Conservation (phyloP, 2,888 invertebrate species). For the Rhagium mordax region DNA sequence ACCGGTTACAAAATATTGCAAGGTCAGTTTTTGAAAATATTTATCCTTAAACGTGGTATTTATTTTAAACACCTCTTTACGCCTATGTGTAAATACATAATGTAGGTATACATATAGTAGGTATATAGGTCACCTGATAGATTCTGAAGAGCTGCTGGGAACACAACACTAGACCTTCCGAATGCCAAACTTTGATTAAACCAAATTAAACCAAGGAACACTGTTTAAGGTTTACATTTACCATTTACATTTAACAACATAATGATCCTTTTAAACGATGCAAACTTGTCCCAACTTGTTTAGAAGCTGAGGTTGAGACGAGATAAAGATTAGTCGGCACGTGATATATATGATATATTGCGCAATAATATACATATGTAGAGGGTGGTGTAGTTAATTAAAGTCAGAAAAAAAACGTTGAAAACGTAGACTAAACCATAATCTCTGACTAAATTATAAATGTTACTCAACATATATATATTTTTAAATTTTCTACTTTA, state of each 20-base stretch:
- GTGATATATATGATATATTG: conserved; percentile 13
- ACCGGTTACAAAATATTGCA: too few relatives aligned
- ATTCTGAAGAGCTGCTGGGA: neutral
- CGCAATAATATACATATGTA: neutral
- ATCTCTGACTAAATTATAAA: too few relatives aligned
- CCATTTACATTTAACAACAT: conserved; percentile 15
- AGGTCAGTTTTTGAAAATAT: too few relatives aligned
- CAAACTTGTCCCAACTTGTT: conserved; percentile 31
- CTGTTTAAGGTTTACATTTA: neutral
- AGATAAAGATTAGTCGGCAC: conserved; percentile 4
- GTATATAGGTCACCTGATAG: neutral
- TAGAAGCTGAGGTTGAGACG: conserved; percentile 11
- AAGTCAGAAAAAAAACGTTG: too few relatives aligned
- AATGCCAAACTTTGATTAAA: conserved; percentile 11
- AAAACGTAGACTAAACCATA: too few relatives aligned
- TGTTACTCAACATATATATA: too few relatives aligned
- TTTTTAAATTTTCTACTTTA: too few relatives aligned
- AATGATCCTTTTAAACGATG: conserved; percentile 22
- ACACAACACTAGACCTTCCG: neutral
- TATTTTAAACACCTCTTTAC: neutral
- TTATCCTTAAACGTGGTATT: too few relatives aligned
- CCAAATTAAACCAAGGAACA: conserved; percentile 8
- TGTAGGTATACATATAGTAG: neutral
- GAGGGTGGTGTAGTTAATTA: neutral
- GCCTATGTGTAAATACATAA: too few relatives aligned